phyloP scores from a whole-genome alignment of 2,797 vertebrate genomes.

The Oryzias sinensis region DNA sequence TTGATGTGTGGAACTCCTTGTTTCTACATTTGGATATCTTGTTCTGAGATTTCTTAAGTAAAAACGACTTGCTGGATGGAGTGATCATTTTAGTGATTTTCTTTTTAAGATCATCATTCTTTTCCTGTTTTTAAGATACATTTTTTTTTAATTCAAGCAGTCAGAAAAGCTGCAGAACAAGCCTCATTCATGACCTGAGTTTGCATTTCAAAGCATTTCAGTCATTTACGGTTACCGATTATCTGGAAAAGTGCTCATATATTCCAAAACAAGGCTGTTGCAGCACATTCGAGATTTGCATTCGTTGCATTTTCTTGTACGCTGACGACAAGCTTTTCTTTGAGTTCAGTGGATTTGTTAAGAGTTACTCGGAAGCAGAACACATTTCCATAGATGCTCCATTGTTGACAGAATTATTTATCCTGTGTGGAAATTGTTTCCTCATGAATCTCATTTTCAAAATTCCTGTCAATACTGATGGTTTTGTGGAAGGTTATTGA shows the following conservation, averaged over 20 bases:
- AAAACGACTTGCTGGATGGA: too few species aligned
- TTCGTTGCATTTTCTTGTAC: conserved; percentile 18
- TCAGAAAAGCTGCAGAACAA: too few species aligned
- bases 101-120: too few species aligned
- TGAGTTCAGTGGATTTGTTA: conserved; percentile 21
- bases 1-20: too few species aligned
- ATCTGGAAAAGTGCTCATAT: too few species aligned
- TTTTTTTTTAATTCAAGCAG: too few species aligned
- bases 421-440: conserved; percentile 27
- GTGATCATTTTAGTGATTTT: too few species aligned
- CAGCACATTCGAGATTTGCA: not conserved
- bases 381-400: conserved; percentile 25
- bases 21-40: too few species aligned
- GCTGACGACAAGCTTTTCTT: conserved; percentile 31
- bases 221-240: conserved; percentile 9
- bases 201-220: conserved; percentile 4
- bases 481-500: conserved; percentile 5
- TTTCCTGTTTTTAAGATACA: too few species aligned
- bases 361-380: conserved; percentile 20
- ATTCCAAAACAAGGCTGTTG: too few species aligned
- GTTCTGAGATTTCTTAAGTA: too few species aligned
- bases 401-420: conserved; percentile 24
- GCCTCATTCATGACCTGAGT: conserved; percentile 9
- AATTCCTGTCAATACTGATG: conserved; percentile 23
- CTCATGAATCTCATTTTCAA: conserved; percentile 42